Conservation (phyloP, 2,113 vertebrate species). For the Corythoichthys intestinalis region DNA sequence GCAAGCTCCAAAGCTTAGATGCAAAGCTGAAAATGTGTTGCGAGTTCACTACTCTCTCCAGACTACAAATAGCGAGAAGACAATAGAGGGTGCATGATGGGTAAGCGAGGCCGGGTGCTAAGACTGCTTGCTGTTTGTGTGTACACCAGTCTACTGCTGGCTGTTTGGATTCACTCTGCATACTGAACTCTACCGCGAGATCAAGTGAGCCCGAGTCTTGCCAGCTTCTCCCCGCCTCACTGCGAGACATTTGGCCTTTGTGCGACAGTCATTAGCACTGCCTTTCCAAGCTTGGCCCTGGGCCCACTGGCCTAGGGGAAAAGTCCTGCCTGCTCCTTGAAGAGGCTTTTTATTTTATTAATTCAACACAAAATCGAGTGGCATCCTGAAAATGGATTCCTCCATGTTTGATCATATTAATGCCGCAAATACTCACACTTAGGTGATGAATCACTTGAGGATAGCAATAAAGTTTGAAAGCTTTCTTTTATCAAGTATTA, state of each 20-base stretch:
- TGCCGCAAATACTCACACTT: neutral
- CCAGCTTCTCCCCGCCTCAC: constrained; percentile 45
- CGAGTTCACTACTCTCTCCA: neutral
- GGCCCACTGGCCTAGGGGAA: constrained; percentile 39
- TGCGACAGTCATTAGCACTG: constrained; percentile 67
- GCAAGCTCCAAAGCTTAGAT: constrained; percentile 9
- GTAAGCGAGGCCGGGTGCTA: neutral
- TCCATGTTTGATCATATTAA: neutral
- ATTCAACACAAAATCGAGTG: constrained; percentile 11
- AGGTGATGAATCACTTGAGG: neutral
- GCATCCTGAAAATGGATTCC: neutral
- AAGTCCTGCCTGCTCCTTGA: constrained; percentile 1
- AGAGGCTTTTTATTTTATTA: constrained; percentile 12
- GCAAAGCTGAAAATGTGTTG: neutral
- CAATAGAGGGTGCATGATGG: neutral
- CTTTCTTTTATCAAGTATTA: neutral
- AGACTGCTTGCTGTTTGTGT: constrained; percentile 4
- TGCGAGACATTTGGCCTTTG: constrained; percentile 64
- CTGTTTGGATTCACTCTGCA: constrained; percentile 37
- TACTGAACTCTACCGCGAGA: constrained; percentile 34
- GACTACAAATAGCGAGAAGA: constrained; percentile 4
- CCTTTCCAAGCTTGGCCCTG: constrained; percentile 54
- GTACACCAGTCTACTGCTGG: constrained; percentile 14
- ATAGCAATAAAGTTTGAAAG: neutral
- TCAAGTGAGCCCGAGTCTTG: constrained; percentile 40